A percentile compares a stretch with the other conserved stretches of the same genome.
These are phyloP conservation scores for Maconellicoccus hirsutus DNA, from an alignment of 1,140 invertebrate genomes.

Conservation along the genomic window DNA sequence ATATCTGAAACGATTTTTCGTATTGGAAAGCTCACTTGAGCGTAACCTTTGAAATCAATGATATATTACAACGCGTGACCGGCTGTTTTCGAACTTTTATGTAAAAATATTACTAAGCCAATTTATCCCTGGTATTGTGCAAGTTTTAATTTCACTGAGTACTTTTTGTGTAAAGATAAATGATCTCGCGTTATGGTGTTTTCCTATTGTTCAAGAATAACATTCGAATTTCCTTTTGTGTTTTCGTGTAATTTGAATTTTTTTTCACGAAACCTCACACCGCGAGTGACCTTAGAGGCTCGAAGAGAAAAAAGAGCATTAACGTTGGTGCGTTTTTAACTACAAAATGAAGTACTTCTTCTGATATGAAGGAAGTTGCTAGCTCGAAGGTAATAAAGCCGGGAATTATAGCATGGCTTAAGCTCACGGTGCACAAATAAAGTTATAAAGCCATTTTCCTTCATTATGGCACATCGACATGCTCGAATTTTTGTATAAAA, in stretches of 20 bases:
- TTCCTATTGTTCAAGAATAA: neutral
- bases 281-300: neutral
- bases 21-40: neutral
- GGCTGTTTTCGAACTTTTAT: neutral
- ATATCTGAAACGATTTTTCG: too few species aligned
- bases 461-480: neutral
- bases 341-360: neutral
- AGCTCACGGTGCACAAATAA: neutral
- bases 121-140: neutral
- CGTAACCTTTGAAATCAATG: neutral
- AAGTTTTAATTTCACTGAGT: neutral
- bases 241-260: neutral
- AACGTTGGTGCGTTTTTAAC: neutral
- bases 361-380: neutral
- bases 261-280: neutral
- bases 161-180: neutral
- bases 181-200: neutral
- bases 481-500: neutral
- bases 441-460: slow-evolving; percentile 4
- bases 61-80: neutral
- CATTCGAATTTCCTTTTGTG: neutral
- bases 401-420: neutral
- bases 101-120: neutral
- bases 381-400: neutral
- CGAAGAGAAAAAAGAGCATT: neutral